A percentile compares a stretch with the other conserved stretches of the same genome.
Conservation (phyloP, 2,113 vertebrate genomes). For the Paramormyrops kingsleyae region DNA sequence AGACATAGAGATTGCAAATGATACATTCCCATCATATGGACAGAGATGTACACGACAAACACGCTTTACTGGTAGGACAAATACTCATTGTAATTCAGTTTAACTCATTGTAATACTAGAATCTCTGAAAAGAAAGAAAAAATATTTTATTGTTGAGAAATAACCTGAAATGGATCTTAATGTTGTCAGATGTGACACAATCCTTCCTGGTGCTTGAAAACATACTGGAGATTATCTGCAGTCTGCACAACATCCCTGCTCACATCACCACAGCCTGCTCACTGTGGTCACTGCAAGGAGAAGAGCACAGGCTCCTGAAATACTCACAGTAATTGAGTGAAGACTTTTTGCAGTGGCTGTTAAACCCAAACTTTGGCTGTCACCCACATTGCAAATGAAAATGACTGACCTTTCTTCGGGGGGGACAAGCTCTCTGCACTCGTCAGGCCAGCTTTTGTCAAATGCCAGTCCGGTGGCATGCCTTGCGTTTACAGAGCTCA, state of each 20-base stretch:
- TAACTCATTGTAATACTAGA: neutral
- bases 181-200: neutral
- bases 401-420: slow-evolving; percentile 13
- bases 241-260: neutral
- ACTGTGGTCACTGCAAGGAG: neutral
- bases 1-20: neutral
- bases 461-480: slow-evolving; percentile 28
- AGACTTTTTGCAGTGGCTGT: neutral
- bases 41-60: neutral
- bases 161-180: neutral
- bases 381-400: neutral
- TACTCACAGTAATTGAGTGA: neutral
- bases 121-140: neutral
- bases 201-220: neutral
- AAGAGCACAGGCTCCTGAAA: neutral
- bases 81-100: neutral
- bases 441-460: slow-evolving; percentile 40
- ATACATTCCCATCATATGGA: neutral
- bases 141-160: neutral
- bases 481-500: slow-evolving; percentile 43
- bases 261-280: neutral
- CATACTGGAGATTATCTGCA: neutral
- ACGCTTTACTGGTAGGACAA: neutral
- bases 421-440: slow-evolving; percentile 39
- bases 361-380: neutral